These are phyloP conservation scores for Zonitis immaculata DNA, from an alignment of 2,888 invertebrate genomes.

Conservation along the genomic window DNA sequence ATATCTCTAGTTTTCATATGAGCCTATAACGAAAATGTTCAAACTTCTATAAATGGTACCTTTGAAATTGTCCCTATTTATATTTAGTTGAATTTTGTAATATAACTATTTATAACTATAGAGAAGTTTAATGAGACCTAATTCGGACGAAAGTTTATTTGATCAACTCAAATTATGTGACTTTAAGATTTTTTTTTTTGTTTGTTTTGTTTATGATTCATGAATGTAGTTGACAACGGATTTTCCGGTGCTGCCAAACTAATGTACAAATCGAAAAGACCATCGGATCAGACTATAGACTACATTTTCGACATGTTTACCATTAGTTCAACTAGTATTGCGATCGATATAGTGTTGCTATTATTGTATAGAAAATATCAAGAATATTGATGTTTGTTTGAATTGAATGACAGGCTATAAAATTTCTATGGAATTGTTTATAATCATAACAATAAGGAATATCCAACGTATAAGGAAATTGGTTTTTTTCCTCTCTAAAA, in stretches of 20 bases:
- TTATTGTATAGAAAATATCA: constrained; percentile 13
- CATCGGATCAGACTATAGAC: constrained; percentile 24
- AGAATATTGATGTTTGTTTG: constrained; percentile 21
- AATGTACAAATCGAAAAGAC: constrained; percentile 23
- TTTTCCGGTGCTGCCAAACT: constrained; percentile 20
- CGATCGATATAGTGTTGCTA: constrained; percentile 14
- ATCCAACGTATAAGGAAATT: too few relatives aligned
- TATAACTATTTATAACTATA: neutral
- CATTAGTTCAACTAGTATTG: constrained; percentile 24
- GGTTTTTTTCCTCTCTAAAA: too few relatives aligned
- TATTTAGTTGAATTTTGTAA: neutral
- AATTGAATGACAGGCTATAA: constrained; percentile 8
- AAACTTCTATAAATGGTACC: neutral
- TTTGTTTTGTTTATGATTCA: too few relatives aligned
- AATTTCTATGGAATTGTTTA: constrained; percentile 14
- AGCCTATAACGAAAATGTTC: neutral
- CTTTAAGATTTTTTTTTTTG: too few relatives aligned
- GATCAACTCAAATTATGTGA: neutral
- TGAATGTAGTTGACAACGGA: too few relatives aligned
- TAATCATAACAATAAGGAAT: neutral
- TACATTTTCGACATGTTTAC: constrained; percentile 29
- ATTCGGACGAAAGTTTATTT: neutral
- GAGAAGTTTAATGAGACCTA: neutral
- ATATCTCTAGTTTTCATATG: neutral
- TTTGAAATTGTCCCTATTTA: neutral